Conservation (phyloP, 1,140 invertebrate genomes). For the Drosophila nasuta region DNA sequence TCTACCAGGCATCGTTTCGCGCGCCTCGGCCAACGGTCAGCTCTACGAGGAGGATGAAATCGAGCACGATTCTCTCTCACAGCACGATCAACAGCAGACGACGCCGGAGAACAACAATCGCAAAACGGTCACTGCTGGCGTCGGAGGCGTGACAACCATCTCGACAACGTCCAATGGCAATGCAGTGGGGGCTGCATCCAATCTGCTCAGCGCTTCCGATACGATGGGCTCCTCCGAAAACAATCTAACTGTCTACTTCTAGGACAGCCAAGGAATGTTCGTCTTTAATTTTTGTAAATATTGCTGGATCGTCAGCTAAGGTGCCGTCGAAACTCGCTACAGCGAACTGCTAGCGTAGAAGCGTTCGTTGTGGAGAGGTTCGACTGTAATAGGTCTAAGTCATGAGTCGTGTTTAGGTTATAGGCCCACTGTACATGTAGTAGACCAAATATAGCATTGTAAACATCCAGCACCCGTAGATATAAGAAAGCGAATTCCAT, state of each 20-base stretch:
- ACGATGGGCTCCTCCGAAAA: slow-evolving; percentile 84
- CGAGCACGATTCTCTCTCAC: slow-evolving; percentile 78
- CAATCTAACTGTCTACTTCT: slow-evolving; percentile 83
- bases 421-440: slow-evolving; percentile 70
- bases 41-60: slow-evolving; percentile 84
- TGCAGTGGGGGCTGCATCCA: slow-evolving; percentile 45
- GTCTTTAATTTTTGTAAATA: slow-evolving; percentile 65
- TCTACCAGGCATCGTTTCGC: slow-evolving; percentile 82
- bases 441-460: slow-evolving; percentile 82
- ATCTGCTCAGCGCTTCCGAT: slow-evolving; percentile 75
- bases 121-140: slow-evolving; percentile 48
- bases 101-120: slow-evolving; percentile 75
- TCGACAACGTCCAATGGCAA: slow-evolving; percentile 53
- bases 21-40: slow-evolving; percentile 82
- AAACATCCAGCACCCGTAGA: slow-evolving; percentile 64
- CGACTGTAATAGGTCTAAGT: slow-evolving; percentile 55
- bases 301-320: slow-evolving; percentile 43
- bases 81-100: slow-evolving; percentile 47
- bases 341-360: not conserved
- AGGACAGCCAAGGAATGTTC: slow-evolving; percentile 11
- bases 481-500: slow-evolving; percentile 64
- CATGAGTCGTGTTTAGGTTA: slow-evolving; percentile 41
- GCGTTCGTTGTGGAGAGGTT: slow-evolving; percentile 4
- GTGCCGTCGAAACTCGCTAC: slow-evolving; percentile 34
- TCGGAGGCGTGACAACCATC: slow-evolving; percentile 57